These are phyloP conservation scores for Pissodes strobi DNA, from an alignment of 1,140 invertebrate species.

Conservation along the genomic window DNA sequence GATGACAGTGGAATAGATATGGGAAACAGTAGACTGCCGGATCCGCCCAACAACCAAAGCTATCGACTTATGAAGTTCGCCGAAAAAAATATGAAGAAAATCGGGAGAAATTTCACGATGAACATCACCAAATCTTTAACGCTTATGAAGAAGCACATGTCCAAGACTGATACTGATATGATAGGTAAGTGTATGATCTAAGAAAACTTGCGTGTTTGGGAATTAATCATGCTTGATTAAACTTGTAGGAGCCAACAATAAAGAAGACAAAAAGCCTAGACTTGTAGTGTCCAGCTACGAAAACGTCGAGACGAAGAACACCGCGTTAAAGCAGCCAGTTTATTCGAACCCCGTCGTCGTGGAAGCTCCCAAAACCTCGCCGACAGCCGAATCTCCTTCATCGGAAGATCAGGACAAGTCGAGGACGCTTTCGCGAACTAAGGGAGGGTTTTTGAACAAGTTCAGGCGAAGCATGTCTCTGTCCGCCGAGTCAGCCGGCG, in stretches of 20 bases:
- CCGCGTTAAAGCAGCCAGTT: not conserved
- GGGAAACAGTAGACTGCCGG: constrained; percentile 61
- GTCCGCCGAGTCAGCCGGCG: constrained; percentile 40
- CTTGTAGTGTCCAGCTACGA: not conserved
- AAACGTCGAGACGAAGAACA: constrained; percentile 5
- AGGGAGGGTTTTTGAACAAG: constrained; percentile 46
- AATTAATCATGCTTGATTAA: no score
- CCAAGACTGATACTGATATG: constrained; percentile 42
- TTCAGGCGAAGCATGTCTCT: constrained; percentile 51
- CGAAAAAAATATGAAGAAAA: constrained; percentile 48
- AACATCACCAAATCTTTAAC: constrained; percentile 53
- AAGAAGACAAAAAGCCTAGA: not conserved
- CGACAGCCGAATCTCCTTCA: constrained; percentile 23
- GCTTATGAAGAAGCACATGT: constrained; percentile 51
- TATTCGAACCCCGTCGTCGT: not conserved
- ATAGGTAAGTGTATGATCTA: no score
- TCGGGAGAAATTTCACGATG: constrained; percentile 49
- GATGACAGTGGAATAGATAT: constrained; percentile 57
- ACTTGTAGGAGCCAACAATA: no score
- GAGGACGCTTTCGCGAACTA: no score
- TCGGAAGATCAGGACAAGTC: constrained; percentile 27
- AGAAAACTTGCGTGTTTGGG: no score
- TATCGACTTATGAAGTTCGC: constrained; percentile 59
- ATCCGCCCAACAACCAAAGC: constrained; percentile 61
- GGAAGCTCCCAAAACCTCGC: constrained; percentile 10